Conservation (phyloP, 2,113 vertebrate species). For the Gymnarchus niloticus region DNA sequence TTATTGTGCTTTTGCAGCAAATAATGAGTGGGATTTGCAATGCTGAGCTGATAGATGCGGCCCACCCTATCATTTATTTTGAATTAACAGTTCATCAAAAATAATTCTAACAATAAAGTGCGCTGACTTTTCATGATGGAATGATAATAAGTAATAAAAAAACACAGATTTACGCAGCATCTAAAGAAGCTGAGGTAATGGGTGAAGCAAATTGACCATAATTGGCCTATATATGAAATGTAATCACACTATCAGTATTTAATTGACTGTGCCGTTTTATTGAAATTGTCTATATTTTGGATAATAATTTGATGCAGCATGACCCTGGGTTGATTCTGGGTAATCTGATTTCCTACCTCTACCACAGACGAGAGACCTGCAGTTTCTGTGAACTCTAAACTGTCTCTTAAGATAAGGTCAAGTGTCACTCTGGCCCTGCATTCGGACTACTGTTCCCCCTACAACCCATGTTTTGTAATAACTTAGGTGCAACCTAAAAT, state of each 20-base stretch:
- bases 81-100: neutral
- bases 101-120: neutral
- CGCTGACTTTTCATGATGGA: neutral
- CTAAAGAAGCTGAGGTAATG: too few species aligned
- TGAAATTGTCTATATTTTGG: neutral
- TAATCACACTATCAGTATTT: neutral
- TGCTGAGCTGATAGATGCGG: neutral
- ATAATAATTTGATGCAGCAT: neutral
- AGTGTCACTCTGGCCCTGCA: too few species aligned
- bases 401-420: too few species aligned
- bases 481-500: too few species aligned
- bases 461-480: too few species aligned
- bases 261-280: neutral
- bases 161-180: too few species aligned
- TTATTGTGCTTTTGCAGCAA: neutral
- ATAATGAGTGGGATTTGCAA: neutral
- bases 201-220: neutral
- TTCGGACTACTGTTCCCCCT: too few species aligned
- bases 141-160: too few species aligned
- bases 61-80: neutral
- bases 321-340: neutral
- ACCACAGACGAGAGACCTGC: too few species aligned
- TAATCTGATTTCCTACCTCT: too few species aligned
- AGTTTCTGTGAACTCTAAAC: too few species aligned
- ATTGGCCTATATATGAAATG: neutral